These are phyloP conservation scores for Euclidia mi DNA, from an alignment of 2,888 invertebrate genomes.

Conservation along the genomic window DNA sequence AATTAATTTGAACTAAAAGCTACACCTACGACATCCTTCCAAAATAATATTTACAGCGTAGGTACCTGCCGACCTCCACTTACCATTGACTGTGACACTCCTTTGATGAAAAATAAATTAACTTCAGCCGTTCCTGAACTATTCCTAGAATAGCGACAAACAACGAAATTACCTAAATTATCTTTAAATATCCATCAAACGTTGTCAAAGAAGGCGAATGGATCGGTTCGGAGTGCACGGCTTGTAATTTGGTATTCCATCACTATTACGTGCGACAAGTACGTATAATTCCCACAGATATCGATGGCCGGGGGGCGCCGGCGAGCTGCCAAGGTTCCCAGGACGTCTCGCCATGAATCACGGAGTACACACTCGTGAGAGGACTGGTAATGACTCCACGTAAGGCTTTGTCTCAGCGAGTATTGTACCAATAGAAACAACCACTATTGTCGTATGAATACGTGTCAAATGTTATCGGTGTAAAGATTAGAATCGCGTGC, in stretches of 20 bases:
- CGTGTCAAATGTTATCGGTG: constrained; percentile 29
- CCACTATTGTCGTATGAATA: constrained; percentile 31
- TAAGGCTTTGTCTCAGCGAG: constrained; percentile 63
- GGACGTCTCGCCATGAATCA: constrained; percentile 48
- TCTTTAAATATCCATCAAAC: constrained; percentile 51
- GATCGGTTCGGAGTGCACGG: constrained; percentile 32
- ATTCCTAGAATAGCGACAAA: constrained; percentile 34
- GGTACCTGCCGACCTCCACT: not conserved
- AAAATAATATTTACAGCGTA: too few relatives aligned
- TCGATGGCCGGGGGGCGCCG: constrained; percentile 41
- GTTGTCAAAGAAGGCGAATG: constrained; percentile 39
- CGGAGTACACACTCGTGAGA: constrained; percentile 64
- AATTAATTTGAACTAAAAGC: too few relatives aligned
- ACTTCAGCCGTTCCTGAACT: constrained; percentile 7
- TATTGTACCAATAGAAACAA: constrained; percentile 54
- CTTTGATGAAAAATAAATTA: constrained; percentile 31
- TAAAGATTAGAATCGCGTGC: constrained; percentile 14
- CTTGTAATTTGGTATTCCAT: constrained; percentile 51
- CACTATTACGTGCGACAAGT: constrained; percentile 35
- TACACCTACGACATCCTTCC: too few relatives aligned
- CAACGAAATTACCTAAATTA: constrained; percentile 24
- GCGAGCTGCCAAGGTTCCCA: constrained; percentile 54
- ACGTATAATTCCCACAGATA: constrained; percentile 36
- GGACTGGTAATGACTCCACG: constrained; percentile 63
- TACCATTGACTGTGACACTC: constrained; percentile 1